Base-by-base conservation (phyloP, 2,888 invertebrate genomes). In the Acleris emargana region DNA sequence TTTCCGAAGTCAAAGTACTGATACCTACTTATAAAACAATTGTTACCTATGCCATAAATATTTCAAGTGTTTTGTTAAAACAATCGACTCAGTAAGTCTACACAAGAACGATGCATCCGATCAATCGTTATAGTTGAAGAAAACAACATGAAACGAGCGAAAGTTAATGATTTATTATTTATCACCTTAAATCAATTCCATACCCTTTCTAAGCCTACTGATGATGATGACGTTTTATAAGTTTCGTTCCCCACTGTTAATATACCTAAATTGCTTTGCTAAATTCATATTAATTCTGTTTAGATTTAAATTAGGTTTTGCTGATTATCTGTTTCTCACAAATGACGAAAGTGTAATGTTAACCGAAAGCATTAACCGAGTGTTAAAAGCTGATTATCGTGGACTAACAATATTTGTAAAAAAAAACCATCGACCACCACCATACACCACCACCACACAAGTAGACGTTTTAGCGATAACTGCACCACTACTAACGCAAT, bases 401-500 rank as follows among this genome's bases (percentile, higher is more conserved):
- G 38, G 28, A 57, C 38, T 47, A 43, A 52, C 22, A 16, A 55
- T 28, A 49, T 49, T 57, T 47, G 22, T 16, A 60, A 55, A 60
- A 45, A 32, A 57, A 60, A 28, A 49, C 42, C 42, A 42, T 54
- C 50, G 18, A 49, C 55, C 58, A 60, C 59, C 54, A 57, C 55
- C 38, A 71, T 71, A 32, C 32, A 38, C 62, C 51, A 71, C 68
- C 71, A 72, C 72, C 73, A 68, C 75, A 68, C 69, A 80, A 77
- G 74, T 61, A 67, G 17, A 54, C 69, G 71, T 59, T 64, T 54
- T 69, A 72, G 73, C 70, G 73, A 71, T 71, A 70, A 62, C 68
- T 67, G 61, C 69, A 72, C 76, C 68, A 70, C 72, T 69, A 81
- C 80, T 73, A 81, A 75, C 81, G 81, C 82, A 84, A 76, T 80